Evolutionary conservation across 2,888 invertebrate genomes (phyloP), one percentile per base, ranked within the genome.

Genomic region (Sycophila texana): DNA sequence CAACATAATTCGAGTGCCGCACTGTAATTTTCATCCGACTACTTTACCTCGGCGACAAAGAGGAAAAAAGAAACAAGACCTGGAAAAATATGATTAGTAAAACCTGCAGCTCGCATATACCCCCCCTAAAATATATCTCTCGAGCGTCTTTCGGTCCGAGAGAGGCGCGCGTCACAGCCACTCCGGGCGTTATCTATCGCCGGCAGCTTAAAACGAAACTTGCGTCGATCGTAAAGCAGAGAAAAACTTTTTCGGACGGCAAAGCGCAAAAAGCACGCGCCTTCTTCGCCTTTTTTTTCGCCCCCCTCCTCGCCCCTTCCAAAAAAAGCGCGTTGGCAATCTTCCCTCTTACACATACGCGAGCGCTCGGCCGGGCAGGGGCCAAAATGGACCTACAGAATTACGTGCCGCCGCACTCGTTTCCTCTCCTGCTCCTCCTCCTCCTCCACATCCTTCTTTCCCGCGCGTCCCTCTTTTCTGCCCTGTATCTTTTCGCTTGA

Each of bases 321-420:
- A 1, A 7, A 10, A 30, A 30, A 39, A 39, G 39, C 39, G 39
- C 63, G 18, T 63, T 67, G 67, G 67, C 67, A 67, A 66, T 66
- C 60, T 60, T 58, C 49, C 60, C 71, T 60, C 51, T 67, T 49
- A 60, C 20, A 20, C 65, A 39, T 39, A 14, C 26, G 14, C 51
- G 51, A 16, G 12, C 22, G n/a, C 30, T 0, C n/a, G 14, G 14
- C 51, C 53, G 47, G 22, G 20, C n/a, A 7, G 30, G 0, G 22
- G 18, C 3, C 16, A 63, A 63, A 63, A 39, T 63, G 63, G 47
- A 63, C 39, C 63, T 63, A 39, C 63, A 39, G 18, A 63, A 63
- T 63, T 63, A 16, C 30, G 39, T n/a, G 16, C 7, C 61, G 1
- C 39, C 39, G 39, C 39, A 10, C 39, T 39, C 39, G 39, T 39